Percentiles rank a stretch among this genome's conserved stretches.
Evolutionary conservation across 2,113 vertebrate genomes (phyloP).

Genomic region (Petrocephalus microphthalmus): DNA sequence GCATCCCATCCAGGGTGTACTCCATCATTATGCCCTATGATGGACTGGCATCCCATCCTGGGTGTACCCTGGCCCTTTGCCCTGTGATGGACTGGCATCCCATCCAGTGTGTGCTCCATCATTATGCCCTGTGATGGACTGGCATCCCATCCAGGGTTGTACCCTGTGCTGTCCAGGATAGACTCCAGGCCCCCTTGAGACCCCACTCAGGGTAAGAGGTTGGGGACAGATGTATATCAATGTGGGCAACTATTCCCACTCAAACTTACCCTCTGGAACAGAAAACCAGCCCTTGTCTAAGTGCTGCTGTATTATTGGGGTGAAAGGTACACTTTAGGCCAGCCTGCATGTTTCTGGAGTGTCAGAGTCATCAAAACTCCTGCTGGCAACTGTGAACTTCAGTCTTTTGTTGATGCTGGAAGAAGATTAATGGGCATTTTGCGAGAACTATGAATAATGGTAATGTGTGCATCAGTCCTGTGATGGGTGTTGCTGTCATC

Average conservation of each 20-base stretch:
- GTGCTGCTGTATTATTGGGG: neutral
- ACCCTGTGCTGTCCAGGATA: neutral
- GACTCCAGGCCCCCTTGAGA: neutral
- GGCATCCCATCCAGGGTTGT: neutral
- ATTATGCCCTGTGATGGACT: neutral
- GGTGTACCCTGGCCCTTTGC: neutral
- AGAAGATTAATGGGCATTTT: conserved; percentile 55
- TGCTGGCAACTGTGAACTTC: conserved; percentile 32
- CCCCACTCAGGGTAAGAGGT: neutral
- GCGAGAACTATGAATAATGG: conserved; percentile 51
- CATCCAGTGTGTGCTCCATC: neutral
- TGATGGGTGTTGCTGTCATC: conserved; percentile 65
- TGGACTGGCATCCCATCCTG: neutral
- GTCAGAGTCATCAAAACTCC: conserved; percentile 29
- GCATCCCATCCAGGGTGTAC: neutral
- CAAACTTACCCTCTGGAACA: neutral
- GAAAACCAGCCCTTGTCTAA: neutral
- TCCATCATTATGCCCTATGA: neutral
- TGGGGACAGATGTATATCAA: neutral
- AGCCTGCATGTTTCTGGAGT: conserved; percentile 29
- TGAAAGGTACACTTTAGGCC: conserved; percentile 13
- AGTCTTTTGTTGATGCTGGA: conserved; percentile 47
- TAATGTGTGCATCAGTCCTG: conserved; percentile 63
- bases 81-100: neutral
- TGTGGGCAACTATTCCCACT: neutral